These are phyloP conservation scores for Palloptera scutellata DNA, from an alignment of 2,888 invertebrate genomes.

Conservation along the genomic window DNA sequence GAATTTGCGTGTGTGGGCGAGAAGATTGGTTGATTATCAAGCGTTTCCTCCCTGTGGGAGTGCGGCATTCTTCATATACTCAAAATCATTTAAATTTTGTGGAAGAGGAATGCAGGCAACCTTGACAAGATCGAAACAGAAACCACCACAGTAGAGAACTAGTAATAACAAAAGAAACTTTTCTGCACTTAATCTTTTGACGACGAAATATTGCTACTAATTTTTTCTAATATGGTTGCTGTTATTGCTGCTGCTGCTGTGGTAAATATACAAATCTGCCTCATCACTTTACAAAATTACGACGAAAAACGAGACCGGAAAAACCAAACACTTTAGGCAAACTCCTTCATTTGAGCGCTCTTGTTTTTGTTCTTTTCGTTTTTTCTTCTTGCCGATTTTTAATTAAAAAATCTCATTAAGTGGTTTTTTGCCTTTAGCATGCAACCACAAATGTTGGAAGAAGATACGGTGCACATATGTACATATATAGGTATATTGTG, in stretches of 20 bases:
- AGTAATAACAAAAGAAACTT: too few species aligned
- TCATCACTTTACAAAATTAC: slow-evolving; percentile 27
- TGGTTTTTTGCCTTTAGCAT: slow-evolving; percentile 35
- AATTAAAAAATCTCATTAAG: slow-evolving; percentile 43
- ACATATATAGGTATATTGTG: background rate
- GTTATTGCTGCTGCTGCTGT: background rate
- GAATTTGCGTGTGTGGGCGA: too few species aligned
- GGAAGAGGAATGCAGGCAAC: too few species aligned
- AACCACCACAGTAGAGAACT: too few species aligned
- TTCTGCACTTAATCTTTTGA: too few species aligned
- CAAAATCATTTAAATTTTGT: too few species aligned
- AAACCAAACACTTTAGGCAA: slow-evolving; percentile 19
- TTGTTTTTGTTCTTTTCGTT: slow-evolving; percentile 7
- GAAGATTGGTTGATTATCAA: too few species aligned
- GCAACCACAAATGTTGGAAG: slow-evolving; percentile 24
- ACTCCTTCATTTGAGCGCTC: slow-evolving; percentile 11
- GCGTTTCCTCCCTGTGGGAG: too few species aligned
- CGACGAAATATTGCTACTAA: too few species aligned
- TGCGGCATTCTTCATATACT: too few species aligned
- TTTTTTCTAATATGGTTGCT: too few species aligned
- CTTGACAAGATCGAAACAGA: too few species aligned
- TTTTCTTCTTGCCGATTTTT: slow-evolving; percentile 28
- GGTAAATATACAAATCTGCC: slow-evolving; percentile 15
- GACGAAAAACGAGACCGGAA: slow-evolving; percentile 13
- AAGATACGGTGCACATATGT: background rate